Evolutionary conservation across 1,140 invertebrate genomes (phyloP).

Genomic region (Goniozus legneri): DNA sequence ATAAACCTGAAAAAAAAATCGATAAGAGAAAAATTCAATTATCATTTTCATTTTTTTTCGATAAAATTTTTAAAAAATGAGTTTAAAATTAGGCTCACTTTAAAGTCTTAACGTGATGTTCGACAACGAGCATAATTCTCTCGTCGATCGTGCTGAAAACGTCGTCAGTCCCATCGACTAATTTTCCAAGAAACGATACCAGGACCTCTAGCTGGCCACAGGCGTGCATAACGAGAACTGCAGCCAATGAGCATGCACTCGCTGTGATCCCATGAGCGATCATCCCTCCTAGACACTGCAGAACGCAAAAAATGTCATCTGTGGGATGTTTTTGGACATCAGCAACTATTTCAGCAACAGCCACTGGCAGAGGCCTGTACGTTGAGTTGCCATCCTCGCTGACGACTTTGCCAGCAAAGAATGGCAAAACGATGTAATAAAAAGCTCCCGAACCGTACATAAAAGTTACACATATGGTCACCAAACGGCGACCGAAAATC

Average conservation of each 20-base stretch:
- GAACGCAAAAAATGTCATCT: conserved; percentile 21
- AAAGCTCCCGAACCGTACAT: conserved; percentile 11
- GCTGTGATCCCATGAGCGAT: conserved; percentile 17
- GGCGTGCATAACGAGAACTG: conserved; percentile 27
- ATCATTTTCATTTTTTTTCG: too few relatives aligned
- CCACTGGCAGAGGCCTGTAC: conserved; percentile 19
- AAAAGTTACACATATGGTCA: conserved; percentile 3
- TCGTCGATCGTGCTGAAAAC: conserved; percentile 1
- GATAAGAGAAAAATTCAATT: background rate
- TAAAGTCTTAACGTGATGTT: conserved; percentile 29
- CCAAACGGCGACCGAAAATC: conserved; percentile 3
- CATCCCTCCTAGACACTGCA: conserved; percentile 19
- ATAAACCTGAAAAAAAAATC: conserved; percentile 24
- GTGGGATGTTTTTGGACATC: conserved; percentile 17
- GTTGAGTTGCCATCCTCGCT: background rate
- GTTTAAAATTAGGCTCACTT: conserved; percentile 13
- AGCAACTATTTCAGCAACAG: conserved; percentile 18
- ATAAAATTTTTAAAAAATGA: background rate
- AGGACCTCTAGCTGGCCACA: conserved; percentile 35
- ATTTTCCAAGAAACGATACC: conserved; percentile 11
- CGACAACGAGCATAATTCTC: conserved; percentile 25
- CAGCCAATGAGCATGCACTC: conserved; percentile 22
- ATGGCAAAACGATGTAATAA: conserved; percentile 8
- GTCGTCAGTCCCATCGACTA: conserved; percentile 2
- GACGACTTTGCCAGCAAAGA: background rate